phyloP scores from a whole-genome alignment of 2,888 invertebrate genomes.

The Tuberolachnus salignus region DNA sequence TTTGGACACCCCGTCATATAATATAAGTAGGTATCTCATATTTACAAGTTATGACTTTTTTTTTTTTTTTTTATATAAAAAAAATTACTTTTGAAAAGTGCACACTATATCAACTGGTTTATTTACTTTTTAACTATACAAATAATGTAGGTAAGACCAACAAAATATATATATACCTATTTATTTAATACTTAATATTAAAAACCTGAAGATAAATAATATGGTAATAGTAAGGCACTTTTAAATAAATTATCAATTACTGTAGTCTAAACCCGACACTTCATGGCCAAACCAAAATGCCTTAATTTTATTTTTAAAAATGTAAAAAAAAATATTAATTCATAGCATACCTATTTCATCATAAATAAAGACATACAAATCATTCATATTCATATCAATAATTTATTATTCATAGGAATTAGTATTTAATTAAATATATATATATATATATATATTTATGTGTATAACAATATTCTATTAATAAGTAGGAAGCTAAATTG shows the following conservation, averaged over 20 bases:
- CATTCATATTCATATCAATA: conserved; percentile 33
- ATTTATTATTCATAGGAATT: conserved; percentile 12
- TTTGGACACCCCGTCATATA: too few species aligned
- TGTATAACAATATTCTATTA: background rate
- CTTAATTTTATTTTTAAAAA: conserved; percentile 11
- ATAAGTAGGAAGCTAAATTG: background rate
- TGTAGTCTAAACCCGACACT: conserved; percentile 10
- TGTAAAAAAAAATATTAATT: background rate
- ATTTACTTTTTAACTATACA: background rate
- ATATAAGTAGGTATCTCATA: too few species aligned
- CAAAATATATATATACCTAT: background rate
- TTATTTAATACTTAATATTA: background rate
- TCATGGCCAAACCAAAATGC: conserved; percentile 17
- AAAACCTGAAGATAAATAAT: background rate
- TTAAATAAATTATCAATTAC: conserved; percentile 13
- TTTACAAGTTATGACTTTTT: too few species aligned
- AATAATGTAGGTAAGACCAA: background rate
- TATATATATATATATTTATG: background rate
- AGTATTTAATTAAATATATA: background rate
- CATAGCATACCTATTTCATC: background rate
- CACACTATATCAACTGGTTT: too few species aligned
- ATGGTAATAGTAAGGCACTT: background rate
- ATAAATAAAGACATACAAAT: conserved; percentile 45
- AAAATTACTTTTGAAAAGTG: background rate
- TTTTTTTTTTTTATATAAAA: too few species aligned